Percentiles rank a stretch among this genome's conserved stretches.
These are phyloP conservation scores for Eonycteris spelaea DNA, from an alignment of 2,113 vertebrate species.

Conservation along the genomic window DNA sequence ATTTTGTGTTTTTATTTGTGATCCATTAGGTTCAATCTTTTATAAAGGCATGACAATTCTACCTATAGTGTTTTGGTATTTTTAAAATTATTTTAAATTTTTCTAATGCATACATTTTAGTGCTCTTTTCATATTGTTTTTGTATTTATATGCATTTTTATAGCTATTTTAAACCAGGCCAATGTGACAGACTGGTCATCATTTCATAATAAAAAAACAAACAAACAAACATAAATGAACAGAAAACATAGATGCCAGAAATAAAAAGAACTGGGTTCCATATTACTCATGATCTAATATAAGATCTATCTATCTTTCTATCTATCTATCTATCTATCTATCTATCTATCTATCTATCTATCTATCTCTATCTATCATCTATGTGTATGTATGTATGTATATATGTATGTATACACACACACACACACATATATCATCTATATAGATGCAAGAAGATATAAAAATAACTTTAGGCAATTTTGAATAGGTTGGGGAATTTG, in stretches of 20 bases:
- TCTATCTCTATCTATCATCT: too few relatives aligned
- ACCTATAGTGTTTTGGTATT: background rate
- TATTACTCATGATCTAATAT: background rate
- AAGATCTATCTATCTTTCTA: background rate
- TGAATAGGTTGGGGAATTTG: background rate
- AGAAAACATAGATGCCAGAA: background rate
- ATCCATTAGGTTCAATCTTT: background rate
- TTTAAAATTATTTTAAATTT: background rate
- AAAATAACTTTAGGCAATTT: background rate
- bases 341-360: too few relatives aligned
- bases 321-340: too few relatives aligned
- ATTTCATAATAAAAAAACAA: conserved; percentile 8
- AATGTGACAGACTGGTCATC: background rate
- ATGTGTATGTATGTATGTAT: background rate
- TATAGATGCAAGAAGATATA: background rate
- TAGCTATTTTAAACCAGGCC: background rate
- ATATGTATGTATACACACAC: background rate
- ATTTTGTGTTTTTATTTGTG: background rate
- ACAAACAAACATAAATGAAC: background rate
- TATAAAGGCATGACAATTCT: background rate
- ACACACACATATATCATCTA: too few relatives aligned
- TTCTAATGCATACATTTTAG: background rate
- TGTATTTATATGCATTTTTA: background rate
- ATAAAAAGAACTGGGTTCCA: background rate
- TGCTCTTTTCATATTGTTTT: background rate